Evolutionary conservation across 2,888 invertebrate species (phyloP), one percentile per base, ranked within the genome.

Genomic region (Ormia ochracea): DNA sequence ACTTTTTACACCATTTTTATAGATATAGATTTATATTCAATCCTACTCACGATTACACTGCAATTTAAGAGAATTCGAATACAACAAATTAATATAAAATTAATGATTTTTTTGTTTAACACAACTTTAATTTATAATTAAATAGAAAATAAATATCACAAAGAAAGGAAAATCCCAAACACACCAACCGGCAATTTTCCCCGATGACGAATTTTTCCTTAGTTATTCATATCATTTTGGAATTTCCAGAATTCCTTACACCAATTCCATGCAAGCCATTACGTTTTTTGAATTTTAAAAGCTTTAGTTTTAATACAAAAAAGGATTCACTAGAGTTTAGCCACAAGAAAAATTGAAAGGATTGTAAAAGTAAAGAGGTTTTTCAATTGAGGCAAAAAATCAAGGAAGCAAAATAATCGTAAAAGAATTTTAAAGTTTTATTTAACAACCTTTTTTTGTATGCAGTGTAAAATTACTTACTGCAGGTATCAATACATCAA

Each of bases 401-500:
- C 33, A 63, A 43, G 23, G 38, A 65, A 38, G 9, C 17, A 33
- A 31, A 17, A 23, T 19, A 41, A 41, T 6, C 41, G 26, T 26
- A 43, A 66, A 66, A 43, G 50, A 50, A 41, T 74, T 56, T 59
- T 14, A 7, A 21, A 48, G 58, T 58, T 58, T 31, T 31, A 58
- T 50, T 31, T 10, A 14, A 48, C 48, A 58, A 74, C 56, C 19
- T 36, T 26, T 33, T 63, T 52, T 12, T 21, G 26, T 41, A 33
- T 0, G 9, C 12, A 31, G 19, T 31, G 36, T 36, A 26, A 65
- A 74, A 65, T 38, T 14, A 58, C n/a, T 41, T 26, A 63, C 26
- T 23, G n/a, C 38, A 58, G 74, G 66, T 66, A 74, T 74, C 66
- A 74, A 66, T 50, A 56, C 17, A 58, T 23, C 6, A 10, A 56